These are phyloP conservation scores for Epinephelus coioides DNA, from an alignment of 2,797 vertebrate genomes.

Conservation along the genomic window DNA sequence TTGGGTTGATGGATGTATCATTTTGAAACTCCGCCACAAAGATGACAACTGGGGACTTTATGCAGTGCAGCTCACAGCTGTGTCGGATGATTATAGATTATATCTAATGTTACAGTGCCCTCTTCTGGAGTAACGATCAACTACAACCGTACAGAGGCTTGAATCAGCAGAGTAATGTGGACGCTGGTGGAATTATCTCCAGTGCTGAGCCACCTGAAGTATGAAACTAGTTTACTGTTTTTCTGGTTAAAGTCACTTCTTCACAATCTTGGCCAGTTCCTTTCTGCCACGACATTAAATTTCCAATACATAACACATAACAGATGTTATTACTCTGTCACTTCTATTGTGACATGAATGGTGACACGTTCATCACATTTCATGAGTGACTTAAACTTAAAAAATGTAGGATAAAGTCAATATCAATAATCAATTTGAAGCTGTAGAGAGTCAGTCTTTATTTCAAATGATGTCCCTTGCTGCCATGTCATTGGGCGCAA, in stretches of 20 bases:
- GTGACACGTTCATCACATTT: no score
- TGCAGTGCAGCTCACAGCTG: neutral
- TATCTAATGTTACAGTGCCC: constrained; percentile 32
- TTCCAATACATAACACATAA: neutral
- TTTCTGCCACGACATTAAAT: neutral
- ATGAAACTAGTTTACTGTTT: neutral
- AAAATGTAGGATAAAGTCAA: no score
- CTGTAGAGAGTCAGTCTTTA: no score
- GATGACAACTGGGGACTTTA: neutral
- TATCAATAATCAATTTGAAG: no score
- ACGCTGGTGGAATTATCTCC: neutral
- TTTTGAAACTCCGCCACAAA: no score
- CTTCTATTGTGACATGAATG: no score
- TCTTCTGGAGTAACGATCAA: constrained; percentile 27
- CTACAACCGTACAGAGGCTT: neutral
- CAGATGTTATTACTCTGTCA: no score
- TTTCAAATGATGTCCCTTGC: no score
- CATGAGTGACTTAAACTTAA: no score
- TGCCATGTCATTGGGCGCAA: no score
- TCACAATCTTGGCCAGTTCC: no score
- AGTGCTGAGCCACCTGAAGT: neutral
- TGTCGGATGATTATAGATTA: neutral
- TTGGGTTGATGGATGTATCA: no score
- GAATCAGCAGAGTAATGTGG: neutral
- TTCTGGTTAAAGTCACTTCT: neutral